Evolutionary conservation across 2,113 vertebrate genomes (phyloP), one percentile per base, ranked within the genome.

Genomic region (Paraplagusia blochii): DNA sequence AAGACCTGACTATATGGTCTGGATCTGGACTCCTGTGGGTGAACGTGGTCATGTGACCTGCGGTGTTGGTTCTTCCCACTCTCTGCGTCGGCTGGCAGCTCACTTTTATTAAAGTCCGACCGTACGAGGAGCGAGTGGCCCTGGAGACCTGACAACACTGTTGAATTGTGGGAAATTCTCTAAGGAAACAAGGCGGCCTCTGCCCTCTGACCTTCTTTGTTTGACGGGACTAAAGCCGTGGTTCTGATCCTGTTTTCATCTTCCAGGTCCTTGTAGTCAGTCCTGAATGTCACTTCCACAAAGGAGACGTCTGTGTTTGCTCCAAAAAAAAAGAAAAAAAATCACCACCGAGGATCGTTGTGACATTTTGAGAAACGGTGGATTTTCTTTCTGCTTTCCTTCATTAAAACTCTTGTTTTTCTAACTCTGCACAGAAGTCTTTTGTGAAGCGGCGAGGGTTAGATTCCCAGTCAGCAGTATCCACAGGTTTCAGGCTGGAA

Each of bases 131-230:
- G 66, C 68, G 69, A 74, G 73, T 71, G 72, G 80, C 78, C 69
- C 64, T 53, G 62, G 75, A 85, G 76, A 81, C 87, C 76, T 76
- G 67, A 68, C 58, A 69, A 69, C 55, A 80, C 82, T 82, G 87
- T 78, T 50, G 51, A 66, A 58, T 45, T 49, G n/a, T 9, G 11
- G 52, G 46, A 62, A 50, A 66, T 60, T 40, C 51, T 63, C 50
- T 9, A 45, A 53, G 35, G 58, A 66, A n/a, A 29, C 33, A 35
- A 18, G 65, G 56, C 74, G 69, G 62, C 62, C 51, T 77, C 45
- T 22, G 34, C 56, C 18, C 5, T 56, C 59, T 79, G 66, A 29
- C 22, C 76, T 67, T 56, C 49, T 76, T 72, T 45, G 47, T 68
- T 50, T 68, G 59, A 74, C 15, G 22, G 22, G 22, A 66, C 73